These are phyloP conservation scores for Anomalospiza imberbis DNA, from an alignment of 2,797 vertebrate genomes.

Conservation along the genomic window DNA sequence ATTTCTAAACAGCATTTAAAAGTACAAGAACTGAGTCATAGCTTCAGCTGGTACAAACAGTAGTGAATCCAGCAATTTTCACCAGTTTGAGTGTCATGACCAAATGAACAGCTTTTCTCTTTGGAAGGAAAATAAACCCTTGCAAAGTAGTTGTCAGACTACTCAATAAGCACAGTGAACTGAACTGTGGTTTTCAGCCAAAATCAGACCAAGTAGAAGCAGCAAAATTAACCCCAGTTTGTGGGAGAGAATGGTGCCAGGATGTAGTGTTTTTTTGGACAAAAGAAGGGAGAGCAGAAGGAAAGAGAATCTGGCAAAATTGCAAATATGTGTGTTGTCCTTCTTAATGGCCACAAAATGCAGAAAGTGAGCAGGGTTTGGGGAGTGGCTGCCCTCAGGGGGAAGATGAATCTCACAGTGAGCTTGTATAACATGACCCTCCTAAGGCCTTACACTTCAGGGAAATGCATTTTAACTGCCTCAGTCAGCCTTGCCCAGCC, in stretches of 20 bases:
- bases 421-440: fast-evolving
- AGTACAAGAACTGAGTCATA: not conserved
- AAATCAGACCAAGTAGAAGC: not conserved
- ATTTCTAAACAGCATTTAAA: not conserved
- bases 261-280: not conserved
- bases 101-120: not conserved
- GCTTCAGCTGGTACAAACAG: constrained; percentile 5
- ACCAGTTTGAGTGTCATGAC: not conserved
- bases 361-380: not conserved
- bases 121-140: constrained; percentile 22
- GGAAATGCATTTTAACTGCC: not conserved
- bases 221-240: not conserved
- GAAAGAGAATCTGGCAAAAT: not conserved
- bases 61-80: constrained; percentile 10
- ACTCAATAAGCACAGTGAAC: not conserved
- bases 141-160: not conserved
- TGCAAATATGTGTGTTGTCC: not conserved
- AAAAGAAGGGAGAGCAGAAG: not conserved
- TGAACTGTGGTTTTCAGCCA: not conserved
- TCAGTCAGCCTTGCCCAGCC: not conserved
- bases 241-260: not conserved
- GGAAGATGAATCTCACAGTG: not conserved
- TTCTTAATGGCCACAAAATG: fast-evolving
- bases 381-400: not conserved
- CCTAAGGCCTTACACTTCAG: fast-evolving